phyloP scores from a whole-genome alignment of 2,888 invertebrate species.

The Meloe dianella region DNA sequence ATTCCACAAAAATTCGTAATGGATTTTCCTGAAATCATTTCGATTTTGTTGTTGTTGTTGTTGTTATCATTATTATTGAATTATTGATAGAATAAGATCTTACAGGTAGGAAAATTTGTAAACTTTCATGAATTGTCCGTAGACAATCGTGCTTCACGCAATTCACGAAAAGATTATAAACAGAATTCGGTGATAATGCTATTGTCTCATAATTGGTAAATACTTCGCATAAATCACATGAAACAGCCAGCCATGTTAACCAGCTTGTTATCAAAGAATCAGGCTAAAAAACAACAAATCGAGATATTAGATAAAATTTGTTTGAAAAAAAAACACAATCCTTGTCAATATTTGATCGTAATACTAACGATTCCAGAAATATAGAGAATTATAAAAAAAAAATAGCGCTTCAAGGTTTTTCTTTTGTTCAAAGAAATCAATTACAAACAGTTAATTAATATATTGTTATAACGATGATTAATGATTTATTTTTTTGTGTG shows the following conservation, averaged over 20 bases:
- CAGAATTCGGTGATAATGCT: conserved; percentile 37
- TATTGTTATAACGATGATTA: conserved; percentile 8
- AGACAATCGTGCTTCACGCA: conserved; percentile 65
- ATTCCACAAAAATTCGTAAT: conserved; percentile 57
- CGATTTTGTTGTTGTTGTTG: conserved; percentile 2
- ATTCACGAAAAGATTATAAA: conserved; percentile 59
- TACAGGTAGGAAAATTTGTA: conserved; percentile 74
- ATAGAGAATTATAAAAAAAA: not conserved
- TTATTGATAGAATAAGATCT: conserved; percentile 44
- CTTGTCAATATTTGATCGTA: conserved; percentile 9
- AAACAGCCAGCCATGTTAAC: conserved; percentile 65
- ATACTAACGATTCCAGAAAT: not conserved
- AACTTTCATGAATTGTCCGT: conserved; percentile 68
- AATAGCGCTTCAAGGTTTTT: conserved; percentile 1
- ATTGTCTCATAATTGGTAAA: conserved; percentile 45
- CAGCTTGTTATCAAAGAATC: conserved; percentile 68
- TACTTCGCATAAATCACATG: conserved; percentile 40
- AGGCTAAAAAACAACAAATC: conserved; percentile 58
- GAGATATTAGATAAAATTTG: conserved; percentile 20
- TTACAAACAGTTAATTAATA: not conserved
- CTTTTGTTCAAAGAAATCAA: not conserved
- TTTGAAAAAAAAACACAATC: too few species aligned
- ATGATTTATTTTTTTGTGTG: not conserved
- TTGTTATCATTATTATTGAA: too few species aligned
- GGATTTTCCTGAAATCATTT: conserved; percentile 67